phyloP scores from a whole-genome alignment of 2,888 invertebrate genomes.

The Dryococelus australis region DNA sequence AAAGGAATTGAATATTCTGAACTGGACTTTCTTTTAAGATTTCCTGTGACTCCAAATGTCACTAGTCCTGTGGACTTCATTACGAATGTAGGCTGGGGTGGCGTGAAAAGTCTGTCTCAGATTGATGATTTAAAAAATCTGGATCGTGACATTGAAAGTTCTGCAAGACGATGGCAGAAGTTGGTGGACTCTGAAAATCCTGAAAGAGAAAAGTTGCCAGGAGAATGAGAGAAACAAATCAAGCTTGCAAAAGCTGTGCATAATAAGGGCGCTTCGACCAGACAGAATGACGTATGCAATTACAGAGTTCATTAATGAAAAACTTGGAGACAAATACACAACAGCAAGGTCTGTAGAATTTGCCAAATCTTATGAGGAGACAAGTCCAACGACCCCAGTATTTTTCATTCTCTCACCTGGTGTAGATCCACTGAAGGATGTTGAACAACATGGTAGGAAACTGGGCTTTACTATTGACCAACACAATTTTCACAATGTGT shows the following conservation, averaged over 20 bases:
- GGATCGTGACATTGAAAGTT: slow-evolving; percentile 60
- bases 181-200: slow-evolving; percentile 92
- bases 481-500: slow-evolving; percentile 90
- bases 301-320: slow-evolving; percentile 86
- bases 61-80: slow-evolving; percentile 85
- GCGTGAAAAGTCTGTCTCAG: slow-evolving; percentile 76
- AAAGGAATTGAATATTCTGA: slow-evolving; percentile 77
- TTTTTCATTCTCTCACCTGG: slow-evolving; percentile 96
- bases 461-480: slow-evolving; percentile 80
- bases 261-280: slow-evolving; percentile 88
- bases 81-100: slow-evolving; percentile 80
- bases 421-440: slow-evolving; percentile 93
- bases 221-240: slow-evolving; percentile 95
- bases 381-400: slow-evolving; percentile 82
- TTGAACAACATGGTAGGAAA: slow-evolving; percentile 83
- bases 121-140: slow-evolving; percentile 83
- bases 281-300: slow-evolving; percentile 96
- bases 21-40: slow-evolving; percentile 87
- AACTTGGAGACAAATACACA: slow-evolving; percentile 82
- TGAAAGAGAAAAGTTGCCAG: slow-evolving; percentile 92
- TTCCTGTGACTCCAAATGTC: slow-evolving; percentile 78
- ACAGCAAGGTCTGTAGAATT: slow-evolving; percentile 82
- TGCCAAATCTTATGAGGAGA: slow-evolving; percentile 85
- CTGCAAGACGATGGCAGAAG: slow-evolving; percentile 79
- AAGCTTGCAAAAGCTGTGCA: slow-evolving; percentile 85